These are phyloP conservation scores for Silurus glanis DNA, from an alignment of 2,113 vertebrate genomes.

Conservation along the genomic window DNA sequence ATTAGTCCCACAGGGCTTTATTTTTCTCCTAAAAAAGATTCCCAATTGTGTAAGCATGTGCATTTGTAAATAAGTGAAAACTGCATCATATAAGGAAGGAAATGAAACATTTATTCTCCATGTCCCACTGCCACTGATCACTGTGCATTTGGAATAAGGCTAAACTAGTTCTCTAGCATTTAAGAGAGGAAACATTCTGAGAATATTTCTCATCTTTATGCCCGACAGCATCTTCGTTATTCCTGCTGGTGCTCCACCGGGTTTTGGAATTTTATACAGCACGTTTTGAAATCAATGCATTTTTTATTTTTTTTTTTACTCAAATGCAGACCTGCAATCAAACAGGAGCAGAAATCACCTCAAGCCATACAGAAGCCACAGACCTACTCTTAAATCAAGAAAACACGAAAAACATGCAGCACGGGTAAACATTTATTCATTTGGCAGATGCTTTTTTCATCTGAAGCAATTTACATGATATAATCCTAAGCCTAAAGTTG, in stretches of 20 bases:
- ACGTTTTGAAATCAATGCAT: conserved; percentile 10
- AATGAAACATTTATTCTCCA: conserved; percentile 22
- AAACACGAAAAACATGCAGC: not conserved
- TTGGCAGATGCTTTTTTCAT: not conserved
- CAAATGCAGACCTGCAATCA: conserved; percentile 20
- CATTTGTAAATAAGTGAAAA: conserved; percentile 5
- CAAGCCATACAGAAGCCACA: not conserved
- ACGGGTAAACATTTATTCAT: conserved; percentile 18
- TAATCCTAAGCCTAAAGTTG: not conserved
- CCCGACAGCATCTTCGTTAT: not conserved
- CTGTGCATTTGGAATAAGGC: not conserved
- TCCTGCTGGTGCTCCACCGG: not conserved
- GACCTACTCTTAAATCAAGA: not conserved
- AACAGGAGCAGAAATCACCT: conserved; percentile 24
- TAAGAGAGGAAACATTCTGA: not conserved
- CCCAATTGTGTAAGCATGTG: not conserved
- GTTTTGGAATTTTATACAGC: conserved; percentile 20
- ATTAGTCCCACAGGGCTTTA: not conserved
- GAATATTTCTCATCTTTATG: not conserved
- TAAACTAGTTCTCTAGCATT: not conserved
- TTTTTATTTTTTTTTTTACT: not conserved
- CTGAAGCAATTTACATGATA: conserved; percentile 2
- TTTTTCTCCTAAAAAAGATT: not conserved
- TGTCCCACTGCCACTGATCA: conserved; percentile 16
- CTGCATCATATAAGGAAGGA: not conserved